Percentiles rank a stretch among this genome's conserved stretches.
phyloP scores from a whole-genome alignment of 2,797 vertebrate genomes.

The Taenioides sp. region DNA sequence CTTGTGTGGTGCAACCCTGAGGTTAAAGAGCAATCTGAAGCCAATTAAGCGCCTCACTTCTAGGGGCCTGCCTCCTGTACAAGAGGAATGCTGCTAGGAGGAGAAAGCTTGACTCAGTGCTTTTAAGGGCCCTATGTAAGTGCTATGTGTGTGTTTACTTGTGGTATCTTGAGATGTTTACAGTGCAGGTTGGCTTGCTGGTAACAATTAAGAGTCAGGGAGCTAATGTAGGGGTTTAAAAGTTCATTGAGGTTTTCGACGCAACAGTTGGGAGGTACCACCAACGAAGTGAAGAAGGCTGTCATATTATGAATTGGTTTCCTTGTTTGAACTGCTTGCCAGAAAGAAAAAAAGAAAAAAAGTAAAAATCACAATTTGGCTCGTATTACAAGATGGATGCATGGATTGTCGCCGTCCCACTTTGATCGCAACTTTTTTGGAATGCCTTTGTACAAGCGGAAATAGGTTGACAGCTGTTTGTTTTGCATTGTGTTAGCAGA shows the following conservation, averaged over 20 bases:
- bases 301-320: background rate
- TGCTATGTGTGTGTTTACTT: conserved; percentile 17
- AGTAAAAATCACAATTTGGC: background rate
- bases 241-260: conserved; percentile 53
- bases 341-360: background rate
- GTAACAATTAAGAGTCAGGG: conserved; percentile 69
- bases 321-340: background rate
- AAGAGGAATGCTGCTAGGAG: conserved; percentile 67
- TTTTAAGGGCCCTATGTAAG: conserved; percentile 31
- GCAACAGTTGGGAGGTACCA: conserved; percentile 23
- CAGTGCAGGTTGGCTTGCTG: conserved; percentile 58
- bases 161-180: conserved; percentile 43
- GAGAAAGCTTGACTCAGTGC: conserved; percentile 54
- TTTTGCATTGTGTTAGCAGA: background rate
- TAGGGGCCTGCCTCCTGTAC: conserved; percentile 67
- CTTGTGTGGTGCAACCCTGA: conserved; percentile 62
- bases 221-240: conserved; percentile 62
- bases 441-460: conserved; percentile 9
- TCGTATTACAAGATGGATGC: conserved; percentile 6
- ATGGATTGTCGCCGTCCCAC: background rate
- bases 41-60: conserved; percentile 80
- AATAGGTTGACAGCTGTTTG: conserved; percentile 9
- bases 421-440: conserved; percentile 11
- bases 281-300: conserved; percentile 24
- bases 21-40: conserved; percentile 84